phyloP scores from a whole-genome alignment of 1,140 invertebrate genomes.

The Drosophila athabasca region DNA sequence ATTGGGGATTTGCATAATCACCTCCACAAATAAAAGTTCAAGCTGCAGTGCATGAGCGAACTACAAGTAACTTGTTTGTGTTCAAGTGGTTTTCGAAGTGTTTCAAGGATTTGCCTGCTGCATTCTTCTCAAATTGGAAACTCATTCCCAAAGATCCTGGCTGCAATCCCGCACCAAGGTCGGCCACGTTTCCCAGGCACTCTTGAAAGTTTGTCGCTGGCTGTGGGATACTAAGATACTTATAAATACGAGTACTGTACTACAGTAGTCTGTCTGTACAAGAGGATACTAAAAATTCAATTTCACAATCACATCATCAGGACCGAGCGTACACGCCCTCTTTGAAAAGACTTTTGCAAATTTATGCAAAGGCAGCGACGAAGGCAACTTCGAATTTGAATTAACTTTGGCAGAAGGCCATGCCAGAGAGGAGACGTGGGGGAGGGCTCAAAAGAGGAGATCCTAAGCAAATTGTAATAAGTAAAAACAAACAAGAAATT shows the following conservation, averaged over 20 bases:
- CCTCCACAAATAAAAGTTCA: constrained; percentile 33
- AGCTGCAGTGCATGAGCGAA: not conserved
- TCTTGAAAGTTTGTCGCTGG: constrained; percentile 38
- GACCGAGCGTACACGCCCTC: constrained; percentile 15
- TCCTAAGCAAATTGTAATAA: constrained; percentile 72
- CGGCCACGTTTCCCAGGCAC: constrained; percentile 32
- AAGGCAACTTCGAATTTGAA: constrained; percentile 49
- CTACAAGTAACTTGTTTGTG: not conserved
- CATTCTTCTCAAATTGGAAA: constrained; percentile 34
- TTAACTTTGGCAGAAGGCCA: constrained; percentile 31
- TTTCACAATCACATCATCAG: constrained; percentile 46
- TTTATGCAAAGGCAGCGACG: constrained; percentile 53
- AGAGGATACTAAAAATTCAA: constrained; percentile 62
- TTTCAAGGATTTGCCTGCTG: constrained; percentile 30
- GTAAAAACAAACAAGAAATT: constrained; percentile 72
- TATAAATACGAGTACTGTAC: constrained; percentile 2
- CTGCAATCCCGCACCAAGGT: constrained; percentile 25
- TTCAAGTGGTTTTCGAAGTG: constrained; percentile 10
- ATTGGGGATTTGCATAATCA: constrained; percentile 56
- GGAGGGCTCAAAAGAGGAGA: no score
- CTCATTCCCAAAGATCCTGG: constrained; percentile 19
- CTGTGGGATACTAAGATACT: constrained; percentile 17
- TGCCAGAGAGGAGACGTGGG: not conserved
- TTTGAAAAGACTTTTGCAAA: constrained; percentile 41
- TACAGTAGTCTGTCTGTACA: not conserved